Evolutionary conservation across 2,797 vertebrate species (phyloP).

Genomic region (Crenuchus spilurus): DNA sequence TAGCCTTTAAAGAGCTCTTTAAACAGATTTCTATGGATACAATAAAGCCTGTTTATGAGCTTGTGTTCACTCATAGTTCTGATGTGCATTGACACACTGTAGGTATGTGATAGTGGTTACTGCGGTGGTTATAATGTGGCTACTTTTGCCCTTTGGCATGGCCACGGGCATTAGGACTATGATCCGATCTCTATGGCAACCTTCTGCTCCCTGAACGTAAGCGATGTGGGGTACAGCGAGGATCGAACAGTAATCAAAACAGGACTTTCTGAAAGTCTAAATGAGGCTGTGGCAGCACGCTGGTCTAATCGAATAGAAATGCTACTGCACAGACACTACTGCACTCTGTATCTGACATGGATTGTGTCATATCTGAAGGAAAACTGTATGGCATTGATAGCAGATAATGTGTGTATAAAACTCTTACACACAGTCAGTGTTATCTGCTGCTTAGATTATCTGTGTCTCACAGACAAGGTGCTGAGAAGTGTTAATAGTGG

Average conservation of each 20-base stretch:
- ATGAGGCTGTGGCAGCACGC: no score
- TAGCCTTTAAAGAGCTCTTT: constrained; percentile 8
- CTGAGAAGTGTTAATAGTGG: background rate
- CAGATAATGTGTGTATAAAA: background rate
- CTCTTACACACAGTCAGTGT: background rate
- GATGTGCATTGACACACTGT: background rate
- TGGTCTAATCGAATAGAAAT: no score
- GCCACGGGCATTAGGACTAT: background rate
- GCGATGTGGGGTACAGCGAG: background rate
- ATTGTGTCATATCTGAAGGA: background rate
- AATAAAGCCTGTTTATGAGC: constrained; percentile 19
- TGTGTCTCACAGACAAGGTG: constrained; percentile 1
- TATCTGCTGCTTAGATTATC: constrained; percentile 11
- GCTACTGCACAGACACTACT: background rate
- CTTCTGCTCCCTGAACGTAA: background rate
- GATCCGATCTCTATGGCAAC: constrained; percentile 7
- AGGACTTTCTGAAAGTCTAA: background rate
- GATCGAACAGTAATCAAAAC: no score
- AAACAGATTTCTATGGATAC: constrained; percentile 8
- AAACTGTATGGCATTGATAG: background rate
- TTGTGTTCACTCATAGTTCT: background rate
- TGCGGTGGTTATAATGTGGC: background rate
- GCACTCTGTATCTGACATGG: background rate
- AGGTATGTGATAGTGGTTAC: background rate
- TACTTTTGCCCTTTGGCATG: constrained; percentile 4